Base-by-base conservation (phyloP, 2,797 vertebrate species). In the Tinamus major region DNA sequence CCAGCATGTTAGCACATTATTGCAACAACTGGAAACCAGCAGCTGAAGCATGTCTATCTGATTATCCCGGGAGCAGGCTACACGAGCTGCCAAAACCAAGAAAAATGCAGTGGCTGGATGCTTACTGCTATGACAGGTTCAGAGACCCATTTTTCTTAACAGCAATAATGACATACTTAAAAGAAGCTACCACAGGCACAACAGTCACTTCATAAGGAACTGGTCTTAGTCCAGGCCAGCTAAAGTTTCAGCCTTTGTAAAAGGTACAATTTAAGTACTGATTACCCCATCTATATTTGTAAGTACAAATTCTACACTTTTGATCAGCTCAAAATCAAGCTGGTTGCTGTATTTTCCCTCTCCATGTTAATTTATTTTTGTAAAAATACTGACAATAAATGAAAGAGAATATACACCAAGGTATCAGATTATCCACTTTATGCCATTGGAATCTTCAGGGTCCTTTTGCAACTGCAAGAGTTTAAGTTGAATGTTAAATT, bases 401-500 rank as follows among this genome's bases (percentile, higher is more conserved):
- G 64, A 80, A 92, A 79, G 20, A 8, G 12, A 77, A 26, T 44
- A 79, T 72, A 76, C 0, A 1, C 6, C 69, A 76, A 2, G 1
- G n/a, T 79, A 89, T 85, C 1, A 48, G 76, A 51, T 77, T 77
- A 75, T 65, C 13, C 27, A 70, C 62, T 93, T 92, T 81, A 67
- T 48, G 81, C 44, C 42, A 61, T 1, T 51, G 48, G 24, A 95
- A 90, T 44, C 61, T 9, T 7, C n/a, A 83, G 92, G 72, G 0
- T 4, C 49, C 20, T 81, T 55, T 65, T 96, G 61, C 91, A 93
- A 77, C 56, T 83, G 74, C 72, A 67, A 53, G 6, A 13, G 64
- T n/a, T 70, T 11, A 15, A 79, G 61, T 59, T 83, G 92, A 96
- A 95, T 79, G 91, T 46, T 95, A 96, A 96, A 81, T 86, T 95